Evolutionary conservation across 2,888 invertebrate species (phyloP), one percentile per base, ranked within the genome.

Genomic region (Zeuzera pyrina): DNA sequence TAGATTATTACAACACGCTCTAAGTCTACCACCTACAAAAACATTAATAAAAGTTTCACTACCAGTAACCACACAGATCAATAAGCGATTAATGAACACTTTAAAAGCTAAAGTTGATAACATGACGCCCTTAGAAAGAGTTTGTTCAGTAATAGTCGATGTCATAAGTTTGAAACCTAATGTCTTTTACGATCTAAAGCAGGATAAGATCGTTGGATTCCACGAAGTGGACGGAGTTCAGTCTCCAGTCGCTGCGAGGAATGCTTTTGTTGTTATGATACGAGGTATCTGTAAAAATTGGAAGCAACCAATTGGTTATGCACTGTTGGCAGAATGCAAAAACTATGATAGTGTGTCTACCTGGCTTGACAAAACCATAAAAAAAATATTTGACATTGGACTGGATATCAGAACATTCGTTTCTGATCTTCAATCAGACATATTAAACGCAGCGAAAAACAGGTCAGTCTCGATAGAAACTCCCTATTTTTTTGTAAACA

Each of bases 401-500:
- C 19, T 29, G 3, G 8, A 29, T 8, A 12, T 29, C 10, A 15
- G 16, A 10, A 19, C 14, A 5, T 29, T 29, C 3, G 12, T 29
- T 16, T 15, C 29, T n/a, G 29, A 29, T 23, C 2, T 23, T 23
- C 42, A 39, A 16, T 40, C 45, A 7, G 42, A 50, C 30, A 31
- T 51, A 12, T 36, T 40, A 3, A 43, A 38, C 0, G 33, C 28
- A 8, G 38, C 46, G 4, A 47, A 40, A 35, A 31, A 40, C 19
- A 47, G 42, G 38, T 16, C 14, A 5, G 38, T 53, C 15, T 32
- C 43, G 13, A 29, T 29, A 10, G 41, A 54, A 11, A 33, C 23
- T 24, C 43, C 56, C 7, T 55, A 46, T 39, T 57, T 54, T 21
- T 41, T 31, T 30, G 29, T 57, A n/a, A 39, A 38, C 30, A 15